Conservation (phyloP, 2,888 invertebrate genomes). For the Drosophila cyrtoloma region DNA sequence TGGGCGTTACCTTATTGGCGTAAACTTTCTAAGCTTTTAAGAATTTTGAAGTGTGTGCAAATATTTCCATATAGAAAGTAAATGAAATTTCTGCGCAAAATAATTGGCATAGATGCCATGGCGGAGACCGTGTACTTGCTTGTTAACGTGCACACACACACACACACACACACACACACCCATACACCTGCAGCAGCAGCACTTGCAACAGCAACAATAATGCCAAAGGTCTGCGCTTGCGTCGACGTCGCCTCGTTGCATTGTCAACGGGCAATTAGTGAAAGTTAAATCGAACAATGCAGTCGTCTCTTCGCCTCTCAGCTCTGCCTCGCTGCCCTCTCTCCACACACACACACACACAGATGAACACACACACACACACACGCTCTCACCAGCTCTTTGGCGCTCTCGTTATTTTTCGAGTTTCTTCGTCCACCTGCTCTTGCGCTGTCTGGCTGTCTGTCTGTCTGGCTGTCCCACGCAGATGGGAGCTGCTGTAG, state of each 20-base stretch:
- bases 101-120: slow-evolving; percentile 57
- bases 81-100: slow-evolving; percentile 57
- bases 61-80: slow-evolving; percentile 64
- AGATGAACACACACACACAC: not conserved
- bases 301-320: slow-evolving; percentile 32
- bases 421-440: slow-evolving; percentile 18
- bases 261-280: slow-evolving; percentile 78
- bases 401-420: slow-evolving; percentile 5
- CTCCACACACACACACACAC: not conserved
- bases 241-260: slow-evolving; percentile 48
- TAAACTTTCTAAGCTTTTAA: slow-evolving; percentile 59
- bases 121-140: slow-evolving; percentile 55
- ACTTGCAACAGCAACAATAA: slow-evolving; percentile 31
- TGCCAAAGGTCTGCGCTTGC: slow-evolving; percentile 49
- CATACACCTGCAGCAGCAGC: slow-evolving; percentile 44
- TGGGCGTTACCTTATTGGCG: slow-evolving; percentile 51
- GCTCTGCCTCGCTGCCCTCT: slow-evolving; percentile 13
- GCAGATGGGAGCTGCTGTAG: slow-evolving; percentile 31
- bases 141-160: slow-evolving; percentile 26
- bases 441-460: slow-evolving; percentile 1
- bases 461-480: not conserved
- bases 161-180: not conserved
- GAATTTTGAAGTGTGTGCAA: slow-evolving; percentile 60
- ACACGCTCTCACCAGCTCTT: not conserved
- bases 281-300: slow-evolving; percentile 78